These are phyloP conservation scores for Andrena haemorrhoa DNA, from an alignment of 2,888 invertebrate species.

Conservation along the genomic window DNA sequence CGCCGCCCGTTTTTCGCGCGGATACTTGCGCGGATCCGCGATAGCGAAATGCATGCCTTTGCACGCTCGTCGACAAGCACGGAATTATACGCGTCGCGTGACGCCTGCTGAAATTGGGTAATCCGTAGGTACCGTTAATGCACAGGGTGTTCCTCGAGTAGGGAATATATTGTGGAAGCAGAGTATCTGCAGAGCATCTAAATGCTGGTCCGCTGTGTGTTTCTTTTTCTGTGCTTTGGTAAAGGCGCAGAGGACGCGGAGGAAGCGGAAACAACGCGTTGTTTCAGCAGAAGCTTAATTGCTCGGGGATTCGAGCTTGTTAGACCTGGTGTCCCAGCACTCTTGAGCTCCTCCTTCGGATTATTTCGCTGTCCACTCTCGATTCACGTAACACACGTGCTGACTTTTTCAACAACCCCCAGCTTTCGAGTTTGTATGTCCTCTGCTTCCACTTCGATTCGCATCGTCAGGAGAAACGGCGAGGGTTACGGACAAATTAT, in stretches of 20 bases:
- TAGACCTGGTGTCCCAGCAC: slow-evolving; percentile 75
- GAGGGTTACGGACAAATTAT: not conserved
- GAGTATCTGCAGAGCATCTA: not conserved
- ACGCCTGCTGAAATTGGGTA: not conserved
- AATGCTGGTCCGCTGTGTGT: not conserved
- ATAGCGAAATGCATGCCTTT: slow-evolving; percentile 2
- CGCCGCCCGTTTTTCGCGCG: not conserved
- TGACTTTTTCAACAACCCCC: not conserved
- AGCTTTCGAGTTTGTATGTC: not conserved
- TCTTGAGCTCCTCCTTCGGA: slow-evolving; percentile 55
- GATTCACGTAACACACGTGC: slow-evolving; percentile 15
- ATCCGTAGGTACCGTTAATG: not conserved
- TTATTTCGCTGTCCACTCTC: slow-evolving; percentile 40
- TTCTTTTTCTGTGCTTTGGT: not conserved
- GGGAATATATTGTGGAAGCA: not conserved
- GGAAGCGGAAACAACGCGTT: slow-evolving; percentile 38
- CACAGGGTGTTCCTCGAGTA: not conserved
- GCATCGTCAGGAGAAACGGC: not conserved
- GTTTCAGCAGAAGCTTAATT: slow-evolving; percentile 76
- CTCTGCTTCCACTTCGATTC: not conserved
- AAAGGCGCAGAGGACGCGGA: slow-evolving; percentile 1
- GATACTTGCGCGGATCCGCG: slow-evolving; percentile 24
- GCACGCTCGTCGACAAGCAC: not conserved
- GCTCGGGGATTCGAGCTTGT: slow-evolving; percentile 81
- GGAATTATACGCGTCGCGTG: slow-evolving; percentile 9